phyloP scores from a whole-genome alignment of 1,140 invertebrate genomes.

The Mylabris phalerata region DNA sequence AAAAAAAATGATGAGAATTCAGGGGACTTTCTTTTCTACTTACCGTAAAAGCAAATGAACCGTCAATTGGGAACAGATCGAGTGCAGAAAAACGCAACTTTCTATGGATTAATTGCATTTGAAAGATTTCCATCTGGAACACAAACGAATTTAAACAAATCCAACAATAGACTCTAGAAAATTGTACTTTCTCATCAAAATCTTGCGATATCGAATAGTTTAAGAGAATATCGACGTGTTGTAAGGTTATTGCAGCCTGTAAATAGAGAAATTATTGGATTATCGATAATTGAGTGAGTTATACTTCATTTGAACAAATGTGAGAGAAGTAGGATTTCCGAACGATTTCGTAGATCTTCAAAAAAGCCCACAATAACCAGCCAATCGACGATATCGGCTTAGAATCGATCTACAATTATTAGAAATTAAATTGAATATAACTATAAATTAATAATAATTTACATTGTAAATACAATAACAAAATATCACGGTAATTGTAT shows the following conservation, averaged over 20 bases:
- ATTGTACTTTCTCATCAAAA: constrained; percentile 5
- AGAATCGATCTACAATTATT: neutral
- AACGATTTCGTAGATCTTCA: constrained; percentile 1
- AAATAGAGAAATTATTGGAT: neutral
- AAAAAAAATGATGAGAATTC: neutral
- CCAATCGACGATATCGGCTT: constrained; percentile 6
- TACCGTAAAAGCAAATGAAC: constrained; percentile 6
- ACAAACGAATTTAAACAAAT: neutral
- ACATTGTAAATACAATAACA: constrained; percentile 9
- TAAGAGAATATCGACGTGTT: neutral
- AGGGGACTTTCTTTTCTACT: neutral
- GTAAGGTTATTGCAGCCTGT: neutral
- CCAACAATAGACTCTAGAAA: too few species aligned
- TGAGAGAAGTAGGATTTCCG: constrained; percentile 1
- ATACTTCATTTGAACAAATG: constrained; percentile 3
- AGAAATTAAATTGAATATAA: too few species aligned
- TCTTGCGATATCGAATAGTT: neutral
- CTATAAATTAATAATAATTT: neutral
- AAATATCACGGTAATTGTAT: constrained; percentile 2
- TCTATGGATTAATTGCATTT: constrained; percentile 2
- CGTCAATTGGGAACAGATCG: constrained; percentile 3
- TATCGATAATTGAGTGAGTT: too few species aligned
- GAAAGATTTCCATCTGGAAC: constrained; percentile 6
- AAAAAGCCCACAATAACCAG: constrained; percentile 5
- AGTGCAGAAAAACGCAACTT: neutral